Evolutionary conservation across 2,113 vertebrate genomes (phyloP).

Genomic region (Okapia johnstoni): DNA sequence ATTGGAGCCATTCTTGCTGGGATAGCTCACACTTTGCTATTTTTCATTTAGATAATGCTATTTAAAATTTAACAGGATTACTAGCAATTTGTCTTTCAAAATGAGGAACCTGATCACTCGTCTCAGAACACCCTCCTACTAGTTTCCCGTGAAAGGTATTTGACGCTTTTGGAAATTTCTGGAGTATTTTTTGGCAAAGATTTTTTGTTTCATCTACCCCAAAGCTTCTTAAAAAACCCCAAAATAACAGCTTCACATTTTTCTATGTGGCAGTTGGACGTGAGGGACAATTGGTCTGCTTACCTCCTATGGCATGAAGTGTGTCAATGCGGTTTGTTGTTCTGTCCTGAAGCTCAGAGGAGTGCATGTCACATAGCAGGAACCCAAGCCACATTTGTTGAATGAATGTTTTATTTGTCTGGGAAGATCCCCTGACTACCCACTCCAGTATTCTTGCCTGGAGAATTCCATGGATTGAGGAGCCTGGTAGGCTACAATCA

Average conservation of each 20-base stretch:
- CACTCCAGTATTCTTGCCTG: background rate
- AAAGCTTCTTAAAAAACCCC: background rate
- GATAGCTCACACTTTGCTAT: conserved; percentile 69
- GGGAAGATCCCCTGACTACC: background rate
- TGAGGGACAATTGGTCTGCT: rapidly evolving
- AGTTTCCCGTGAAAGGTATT: conserved; percentile 2
- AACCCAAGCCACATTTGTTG: background rate
- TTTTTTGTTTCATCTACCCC: background rate
- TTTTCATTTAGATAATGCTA: conserved; percentile 79
- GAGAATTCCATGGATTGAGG: background rate
- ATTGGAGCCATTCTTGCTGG: conserved; percentile 73
- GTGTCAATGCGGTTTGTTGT: background rate
- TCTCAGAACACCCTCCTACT: conserved; percentile 20
- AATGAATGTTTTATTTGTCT: background rate
- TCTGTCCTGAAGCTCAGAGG: background rate
- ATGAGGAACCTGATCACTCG: conserved; percentile 42
- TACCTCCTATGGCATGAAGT: background rate
- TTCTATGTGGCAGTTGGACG: background rate
- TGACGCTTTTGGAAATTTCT: conserved; percentile 3
- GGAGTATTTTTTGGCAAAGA: background rate
- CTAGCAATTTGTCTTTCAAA: conserved; percentile 73
- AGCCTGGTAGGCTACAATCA: background rate
- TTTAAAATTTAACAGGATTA: conserved; percentile 78
- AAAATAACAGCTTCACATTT: background rate
- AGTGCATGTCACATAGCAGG: background rate